phyloP scores from a whole-genome alignment of 2,797 vertebrate genomes.

The Molossus alvarezi region DNA sequence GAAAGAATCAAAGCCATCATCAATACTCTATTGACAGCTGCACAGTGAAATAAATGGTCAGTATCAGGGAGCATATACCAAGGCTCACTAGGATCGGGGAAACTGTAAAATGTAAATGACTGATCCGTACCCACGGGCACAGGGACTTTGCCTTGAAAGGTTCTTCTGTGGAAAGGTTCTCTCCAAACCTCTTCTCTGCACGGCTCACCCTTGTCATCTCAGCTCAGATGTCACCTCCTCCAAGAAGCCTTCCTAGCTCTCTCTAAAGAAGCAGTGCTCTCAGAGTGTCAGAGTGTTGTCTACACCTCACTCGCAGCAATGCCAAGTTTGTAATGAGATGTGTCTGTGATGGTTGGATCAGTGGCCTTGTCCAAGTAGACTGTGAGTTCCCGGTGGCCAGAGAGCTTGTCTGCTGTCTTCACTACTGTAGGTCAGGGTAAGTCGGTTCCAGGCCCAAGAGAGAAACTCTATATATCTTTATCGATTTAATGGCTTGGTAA shows the following conservation, averaged over 20 bases:
- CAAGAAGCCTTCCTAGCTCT: background rate
- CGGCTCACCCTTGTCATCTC: background rate
- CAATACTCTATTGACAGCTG: rapidly evolving
- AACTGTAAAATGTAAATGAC: background rate
- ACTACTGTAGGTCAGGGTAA: background rate
- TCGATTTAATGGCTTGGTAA: background rate
- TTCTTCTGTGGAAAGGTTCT: background rate
- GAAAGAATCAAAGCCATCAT: background rate
- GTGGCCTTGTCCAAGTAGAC: background rate
- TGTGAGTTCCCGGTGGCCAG: background rate
- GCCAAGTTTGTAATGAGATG: background rate
- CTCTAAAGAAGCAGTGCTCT: background rate
- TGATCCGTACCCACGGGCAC: background rate
- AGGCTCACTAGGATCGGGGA: background rate
- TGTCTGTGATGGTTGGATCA: background rate
- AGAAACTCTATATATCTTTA: background rate
- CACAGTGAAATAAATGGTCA: background rate
- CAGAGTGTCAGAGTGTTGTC: background rate
- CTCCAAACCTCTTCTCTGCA: too few species aligned
- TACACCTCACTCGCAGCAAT: background rate
- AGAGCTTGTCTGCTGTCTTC: background rate
- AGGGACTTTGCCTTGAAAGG: background rate
- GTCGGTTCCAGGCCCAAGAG: background rate
- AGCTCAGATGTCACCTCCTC: background rate
- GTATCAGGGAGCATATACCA: background rate